A percentile compares a stretch with the other conserved stretches of the same genome.
These are phyloP conservation scores for Temnothorax rugatulus DNA, from an alignment of 2,888 invertebrate genomes.

Conservation along the genomic window DNA sequence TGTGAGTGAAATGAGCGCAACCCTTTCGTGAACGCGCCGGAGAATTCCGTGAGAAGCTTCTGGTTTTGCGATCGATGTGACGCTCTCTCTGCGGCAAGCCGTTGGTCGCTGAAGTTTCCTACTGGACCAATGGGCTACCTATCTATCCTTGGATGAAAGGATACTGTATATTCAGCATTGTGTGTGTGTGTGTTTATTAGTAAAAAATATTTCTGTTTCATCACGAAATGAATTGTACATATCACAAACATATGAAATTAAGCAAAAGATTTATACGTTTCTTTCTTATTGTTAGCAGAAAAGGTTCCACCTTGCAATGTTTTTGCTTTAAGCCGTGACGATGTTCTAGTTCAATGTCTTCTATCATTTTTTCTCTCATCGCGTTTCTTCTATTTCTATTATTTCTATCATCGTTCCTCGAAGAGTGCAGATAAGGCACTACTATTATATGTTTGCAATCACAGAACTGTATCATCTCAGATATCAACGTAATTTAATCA, in stretches of 20 bases:
- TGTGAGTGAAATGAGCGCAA: conserved; percentile 21
- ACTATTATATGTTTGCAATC: background rate
- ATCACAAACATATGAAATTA: background rate
- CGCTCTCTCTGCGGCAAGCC: conserved; percentile 63
- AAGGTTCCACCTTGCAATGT: background rate
- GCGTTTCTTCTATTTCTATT: background rate
- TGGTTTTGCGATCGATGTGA: conserved; percentile 72
- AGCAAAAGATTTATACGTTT: background rate
- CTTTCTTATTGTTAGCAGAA: background rate
- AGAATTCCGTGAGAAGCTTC: conserved; percentile 64
- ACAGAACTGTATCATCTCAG: background rate
- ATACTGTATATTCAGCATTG: conserved; percentile 3
- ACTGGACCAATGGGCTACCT: conserved; percentile 53
- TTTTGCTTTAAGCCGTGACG: background rate
- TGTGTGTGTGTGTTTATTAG: background rate
- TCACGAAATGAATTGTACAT: background rate
- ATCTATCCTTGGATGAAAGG: conserved; percentile 24
- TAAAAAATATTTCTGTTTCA: background rate
- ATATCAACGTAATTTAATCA: background rate
- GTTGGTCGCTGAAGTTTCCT: conserved; percentile 57
- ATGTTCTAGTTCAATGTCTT: too few relatives aligned
- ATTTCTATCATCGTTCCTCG: background rate
- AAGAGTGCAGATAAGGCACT: background rate
- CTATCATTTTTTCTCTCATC: background rate
- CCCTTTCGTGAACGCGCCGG: conserved; percentile 30